Conservation (phyloP, 2,113 vertebrate genomes). For the Crypturellus undulatus region DNA sequence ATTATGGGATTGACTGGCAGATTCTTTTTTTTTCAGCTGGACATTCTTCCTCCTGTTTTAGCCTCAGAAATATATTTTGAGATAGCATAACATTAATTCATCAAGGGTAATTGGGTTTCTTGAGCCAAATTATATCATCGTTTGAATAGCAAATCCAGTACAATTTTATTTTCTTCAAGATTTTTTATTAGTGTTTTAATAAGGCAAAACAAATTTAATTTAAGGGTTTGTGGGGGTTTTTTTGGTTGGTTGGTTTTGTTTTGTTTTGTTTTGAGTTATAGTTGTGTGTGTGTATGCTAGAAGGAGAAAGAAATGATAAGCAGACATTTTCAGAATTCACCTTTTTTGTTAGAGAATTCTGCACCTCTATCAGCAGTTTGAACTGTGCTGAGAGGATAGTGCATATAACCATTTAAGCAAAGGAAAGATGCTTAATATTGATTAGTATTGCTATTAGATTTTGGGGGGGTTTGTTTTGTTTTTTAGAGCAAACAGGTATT, state of each 20-base stretch:
- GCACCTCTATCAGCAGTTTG: background rate
- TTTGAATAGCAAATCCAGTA: background rate
- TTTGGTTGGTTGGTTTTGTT: no score
- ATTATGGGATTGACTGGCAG: background rate
- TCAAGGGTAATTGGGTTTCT: fast-evolving
- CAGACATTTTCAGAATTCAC: background rate
- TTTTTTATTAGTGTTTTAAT: background rate
- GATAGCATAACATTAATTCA: background rate
- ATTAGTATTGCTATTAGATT: background rate
- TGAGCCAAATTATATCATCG: background rate
- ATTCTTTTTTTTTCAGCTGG: background rate
- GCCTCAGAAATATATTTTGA: constrained; percentile 6
- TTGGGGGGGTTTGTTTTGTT: background rate
- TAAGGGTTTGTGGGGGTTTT: background rate
- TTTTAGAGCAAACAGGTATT: background rate
- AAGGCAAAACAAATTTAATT: background rate
- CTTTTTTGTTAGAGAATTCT: background rate
- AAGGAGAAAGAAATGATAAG: background rate
- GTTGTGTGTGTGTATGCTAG: background rate
- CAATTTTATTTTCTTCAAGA: background rate
- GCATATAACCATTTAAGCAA: background rate
- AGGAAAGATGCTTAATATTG: background rate
- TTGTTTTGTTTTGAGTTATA: background rate
- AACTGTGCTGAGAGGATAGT: background rate
- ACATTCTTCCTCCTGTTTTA: background rate